These are phyloP conservation scores for Brachyalestes nurse DNA, from an alignment of 2,797 vertebrate species.

Conservation along the genomic window DNA sequence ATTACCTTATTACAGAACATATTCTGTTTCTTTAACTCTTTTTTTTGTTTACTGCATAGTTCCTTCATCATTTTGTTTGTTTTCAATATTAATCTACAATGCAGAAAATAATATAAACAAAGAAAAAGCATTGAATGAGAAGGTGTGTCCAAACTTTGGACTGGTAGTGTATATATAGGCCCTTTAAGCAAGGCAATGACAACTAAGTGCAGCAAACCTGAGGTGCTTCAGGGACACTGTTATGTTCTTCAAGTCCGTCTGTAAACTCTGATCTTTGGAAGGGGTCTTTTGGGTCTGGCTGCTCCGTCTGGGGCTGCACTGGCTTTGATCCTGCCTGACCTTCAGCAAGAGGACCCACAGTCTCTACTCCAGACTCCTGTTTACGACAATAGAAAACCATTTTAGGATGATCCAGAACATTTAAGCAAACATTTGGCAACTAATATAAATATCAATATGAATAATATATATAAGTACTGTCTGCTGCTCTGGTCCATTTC, in stretches of 20 bases:
- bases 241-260: constrained; percentile 1
- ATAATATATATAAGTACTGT: too few species aligned
- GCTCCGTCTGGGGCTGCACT: constrained; percentile 13
- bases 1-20: too few species aligned
- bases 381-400: neutral
- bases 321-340: constrained; percentile 8
- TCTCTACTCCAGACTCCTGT: constrained; percentile 55
- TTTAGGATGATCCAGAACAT: neutral
- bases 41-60: too few species aligned
- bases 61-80: too few species aligned
- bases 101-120: too few species aligned
- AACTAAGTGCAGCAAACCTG: constrained; percentile 32
- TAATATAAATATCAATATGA: too few species aligned
- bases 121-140: too few species aligned
- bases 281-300: constrained; percentile 2
- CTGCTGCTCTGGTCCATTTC: too few species aligned
- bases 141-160: too few species aligned
- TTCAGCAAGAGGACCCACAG: constrained; percentile 40
- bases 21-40: too few species aligned
- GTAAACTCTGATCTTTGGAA: constrained; percentile 3
- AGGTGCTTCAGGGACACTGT: constrained; percentile 19
- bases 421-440: neutral
- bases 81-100: too few species aligned
- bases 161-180: too few species aligned
- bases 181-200: neutral